Evolutionary conservation across 1,140 invertebrate genomes (phyloP).

Genomic region (Drosophila ananassae): DNA sequence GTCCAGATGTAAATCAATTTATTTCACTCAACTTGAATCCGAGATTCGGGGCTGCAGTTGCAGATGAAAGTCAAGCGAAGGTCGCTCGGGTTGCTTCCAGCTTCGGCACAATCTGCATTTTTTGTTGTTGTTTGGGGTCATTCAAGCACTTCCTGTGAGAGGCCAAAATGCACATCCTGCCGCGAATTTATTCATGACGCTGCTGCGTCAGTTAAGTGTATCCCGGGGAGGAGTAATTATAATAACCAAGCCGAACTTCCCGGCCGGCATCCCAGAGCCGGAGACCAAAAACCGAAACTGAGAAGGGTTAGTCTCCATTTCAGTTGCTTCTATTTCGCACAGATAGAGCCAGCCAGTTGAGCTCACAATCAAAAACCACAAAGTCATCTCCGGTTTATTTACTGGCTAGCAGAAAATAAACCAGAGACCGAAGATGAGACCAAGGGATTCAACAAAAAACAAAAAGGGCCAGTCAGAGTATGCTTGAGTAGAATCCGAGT

Average conservation of each 20-base stretch:
- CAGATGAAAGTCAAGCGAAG: slow-evolving; percentile 53
- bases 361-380: slow-evolving; percentile 72
- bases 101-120: slow-evolving; percentile 8
- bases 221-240: slow-evolving; percentile 71
- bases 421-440: slow-evolving; percentile 65
- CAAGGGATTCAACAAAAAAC: slow-evolving; percentile 43
- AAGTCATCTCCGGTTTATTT: slow-evolving; percentile 84
- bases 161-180: slow-evolving; percentile 60
- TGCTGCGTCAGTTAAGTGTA: slow-evolving; percentile 67
- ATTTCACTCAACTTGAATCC: slow-evolving; percentile 57
- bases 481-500: not conserved
- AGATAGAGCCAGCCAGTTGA: slow-evolving; percentile 20
- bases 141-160: slow-evolving; percentile 37
- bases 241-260: slow-evolving; percentile 59
- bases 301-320: slow-evolving; percentile 33
- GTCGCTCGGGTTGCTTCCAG: slow-evolving; percentile 14
- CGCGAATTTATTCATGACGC: slow-evolving; percentile 58
- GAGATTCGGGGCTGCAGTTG: slow-evolving; percentile 28
- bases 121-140: slow-evolving; percentile 21
- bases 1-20: slow-evolving; percentile 71
- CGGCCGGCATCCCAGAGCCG: slow-evolving; percentile 11
- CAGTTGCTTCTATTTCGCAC: slow-evolving; percentile 63
- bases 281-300: slow-evolving; percentile 18
- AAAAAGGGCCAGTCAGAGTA: slow-evolving; percentile 22
- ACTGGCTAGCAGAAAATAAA: slow-evolving; percentile 70